Evolutionary conservation across 2,113 vertebrate genomes (phyloP), one percentile per base, ranked within the genome.

Genomic region (Irena cyanogastra): DNA sequence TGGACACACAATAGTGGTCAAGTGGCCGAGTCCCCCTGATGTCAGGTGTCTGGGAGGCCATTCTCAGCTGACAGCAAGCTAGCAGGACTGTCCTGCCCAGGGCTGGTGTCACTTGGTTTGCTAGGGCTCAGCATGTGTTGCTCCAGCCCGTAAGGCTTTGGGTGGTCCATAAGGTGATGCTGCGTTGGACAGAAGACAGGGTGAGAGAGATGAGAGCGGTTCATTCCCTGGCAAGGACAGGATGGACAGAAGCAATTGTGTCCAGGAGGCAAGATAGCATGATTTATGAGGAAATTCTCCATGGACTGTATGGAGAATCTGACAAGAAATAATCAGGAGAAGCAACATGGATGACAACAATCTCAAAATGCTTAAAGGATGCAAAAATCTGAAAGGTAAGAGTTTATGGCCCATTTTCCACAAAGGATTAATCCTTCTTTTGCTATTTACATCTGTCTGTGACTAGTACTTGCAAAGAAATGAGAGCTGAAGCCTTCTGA

Each of bases 11-110:
- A 1, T 13, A 33, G 17, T 16, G 30, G 17, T 53, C 35, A 64
- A 53, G 47, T n/a, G 49, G 37, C 10, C 5, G 7, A 64, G 39
- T 31, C 2, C 1, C 8, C 11, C 11, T 1, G 0, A 5, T 20
- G 22, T 9, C 17, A 56, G 30, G 8, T 50, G 33, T 20, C 37
- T 39, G 16, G 9, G 22, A 61, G 27, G 26, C 15, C n/a, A 80
- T n/a, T 57, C n/a, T 72, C 4, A 6, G 17, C 20, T 56, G 35
- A 33, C 28, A 52, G 44, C 0, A 0, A 72, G 72, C 19, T 21
- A 47, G 7, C 10, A 10, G n/a, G 23, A 63, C 57, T 89, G 53
- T 26, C 23, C 50, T 60, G 59, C 50, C n/a, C 5, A 5, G 27
- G 2, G 5, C 28, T 68, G 90, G n/a, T 2, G 1, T 24, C 3